phyloP scores from a whole-genome alignment of 2,113 vertebrate species.

The Leucosticte australis region DNA sequence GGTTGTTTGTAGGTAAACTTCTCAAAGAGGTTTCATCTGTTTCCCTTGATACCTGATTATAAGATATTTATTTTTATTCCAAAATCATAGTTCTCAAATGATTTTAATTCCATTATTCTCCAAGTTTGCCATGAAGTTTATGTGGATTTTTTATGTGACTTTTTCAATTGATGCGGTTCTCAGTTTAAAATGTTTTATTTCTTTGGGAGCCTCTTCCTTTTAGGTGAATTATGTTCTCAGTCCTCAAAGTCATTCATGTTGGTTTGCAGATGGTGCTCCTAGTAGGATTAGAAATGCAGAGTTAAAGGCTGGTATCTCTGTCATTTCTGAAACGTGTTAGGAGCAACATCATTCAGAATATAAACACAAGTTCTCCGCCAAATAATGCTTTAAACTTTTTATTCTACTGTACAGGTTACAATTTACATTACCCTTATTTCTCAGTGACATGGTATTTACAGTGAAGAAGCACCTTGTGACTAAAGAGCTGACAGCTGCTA shows the following conservation, averaged over 20 bases:
- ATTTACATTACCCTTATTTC: constrained; percentile 47
- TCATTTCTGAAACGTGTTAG: background rate
- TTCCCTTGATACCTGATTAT: background rate
- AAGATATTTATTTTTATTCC: background rate
- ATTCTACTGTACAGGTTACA: background rate
- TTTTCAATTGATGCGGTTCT: background rate
- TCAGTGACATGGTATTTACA: constrained; percentile 47
- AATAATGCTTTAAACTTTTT: background rate
- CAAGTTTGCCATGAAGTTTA: background rate
- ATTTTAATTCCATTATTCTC: background rate
- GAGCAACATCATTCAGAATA: background rate
- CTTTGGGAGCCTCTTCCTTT: background rate
- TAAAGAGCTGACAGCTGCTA: constrained; percentile 72
- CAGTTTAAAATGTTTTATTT: background rate
- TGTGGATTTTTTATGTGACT: background rate
- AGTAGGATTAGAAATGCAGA: background rate
- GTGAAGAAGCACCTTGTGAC: constrained; percentile 51
- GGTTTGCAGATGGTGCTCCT: background rate
- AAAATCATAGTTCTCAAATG: background rate
- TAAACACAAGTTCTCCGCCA: background rate
- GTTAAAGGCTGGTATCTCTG: background rate
- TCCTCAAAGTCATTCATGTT: background rate
- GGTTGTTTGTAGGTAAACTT: background rate
- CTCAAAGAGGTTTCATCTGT: background rate
- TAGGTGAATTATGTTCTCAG: background rate